phyloP scores from a whole-genome alignment of 2,113 vertebrate species.

The Amphiprion percula region DNA sequence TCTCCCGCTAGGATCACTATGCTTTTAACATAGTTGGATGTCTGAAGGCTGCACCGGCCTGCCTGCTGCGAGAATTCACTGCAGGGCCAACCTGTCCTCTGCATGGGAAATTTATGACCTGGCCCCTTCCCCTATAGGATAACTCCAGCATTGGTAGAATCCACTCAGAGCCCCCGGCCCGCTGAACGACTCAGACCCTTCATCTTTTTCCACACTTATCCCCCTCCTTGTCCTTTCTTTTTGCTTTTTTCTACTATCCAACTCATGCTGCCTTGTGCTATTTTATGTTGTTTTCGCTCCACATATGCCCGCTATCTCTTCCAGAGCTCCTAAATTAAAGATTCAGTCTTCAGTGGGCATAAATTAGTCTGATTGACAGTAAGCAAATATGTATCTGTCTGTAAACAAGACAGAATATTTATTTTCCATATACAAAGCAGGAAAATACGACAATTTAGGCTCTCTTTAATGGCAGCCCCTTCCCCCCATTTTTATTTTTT shows the following conservation, averaged over 20 bases:
- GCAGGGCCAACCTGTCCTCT: constrained; percentile 82
- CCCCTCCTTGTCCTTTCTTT: background rate
- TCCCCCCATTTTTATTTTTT: constrained; percentile 20
- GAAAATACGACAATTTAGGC: background rate
- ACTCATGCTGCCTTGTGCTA: constrained; percentile 6
- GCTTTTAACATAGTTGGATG: constrained; percentile 85
- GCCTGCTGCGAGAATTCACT: constrained; percentile 84
- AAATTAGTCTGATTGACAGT: constrained; percentile 14
- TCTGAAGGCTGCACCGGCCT: constrained; percentile 76
- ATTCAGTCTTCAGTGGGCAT: constrained; percentile 25
- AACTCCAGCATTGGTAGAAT: constrained; percentile 62
- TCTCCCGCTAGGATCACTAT: constrained; percentile 81
- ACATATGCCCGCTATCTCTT: constrained; percentile 17
- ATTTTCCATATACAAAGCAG: constrained; percentile 13
- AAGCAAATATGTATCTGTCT: background rate
- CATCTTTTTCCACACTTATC: constrained; percentile 36
- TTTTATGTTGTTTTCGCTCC: constrained; percentile 28
- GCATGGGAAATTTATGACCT: constrained; percentile 78
- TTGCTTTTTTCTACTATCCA: background rate
- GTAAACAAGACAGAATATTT: background rate
- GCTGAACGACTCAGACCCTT: constrained; percentile 38
- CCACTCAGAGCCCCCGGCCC: constrained; percentile 18
- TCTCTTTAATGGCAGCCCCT: background rate
- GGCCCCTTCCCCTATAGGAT: constrained; percentile 69
- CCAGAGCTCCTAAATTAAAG: constrained; percentile 8